Conservation (phyloP, 2,888 invertebrate genomes). For the Scaptomyza polygonia region DNA sequence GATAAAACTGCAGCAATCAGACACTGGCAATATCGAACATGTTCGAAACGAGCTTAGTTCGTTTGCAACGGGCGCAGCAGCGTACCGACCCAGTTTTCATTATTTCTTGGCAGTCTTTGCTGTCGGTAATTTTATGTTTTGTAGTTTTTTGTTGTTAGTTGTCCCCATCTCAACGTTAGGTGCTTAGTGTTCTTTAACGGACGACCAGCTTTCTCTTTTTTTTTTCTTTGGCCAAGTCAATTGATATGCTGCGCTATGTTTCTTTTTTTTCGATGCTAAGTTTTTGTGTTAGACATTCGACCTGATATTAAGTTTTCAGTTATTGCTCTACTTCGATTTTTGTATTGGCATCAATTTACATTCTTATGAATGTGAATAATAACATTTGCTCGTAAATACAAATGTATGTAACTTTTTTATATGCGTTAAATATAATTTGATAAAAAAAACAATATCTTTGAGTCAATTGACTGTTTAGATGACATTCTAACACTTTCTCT, state of each 20-base stretch:
- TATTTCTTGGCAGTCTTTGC: slow-evolving; percentile 53
- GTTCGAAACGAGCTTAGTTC: slow-evolving; percentile 28
- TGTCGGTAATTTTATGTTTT: slow-evolving; percentile 42
- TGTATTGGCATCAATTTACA: no score
- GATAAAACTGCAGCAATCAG: slow-evolving; percentile 12
- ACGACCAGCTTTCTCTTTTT: slow-evolving; percentile 70
- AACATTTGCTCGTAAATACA: background rate
- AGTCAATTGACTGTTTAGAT: slow-evolving; percentile 29
- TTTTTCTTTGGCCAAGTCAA: slow-evolving; percentile 71
- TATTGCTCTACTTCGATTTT: slow-evolving; percentile 36
- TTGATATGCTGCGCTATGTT: slow-evolving; percentile 69
- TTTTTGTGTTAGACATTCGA: slow-evolving; percentile 25
- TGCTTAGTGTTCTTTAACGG: slow-evolving; percentile 70
- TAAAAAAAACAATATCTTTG: slow-evolving; percentile 18
- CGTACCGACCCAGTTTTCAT: slow-evolving; percentile 74
- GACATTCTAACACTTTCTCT: slow-evolving; percentile 29
- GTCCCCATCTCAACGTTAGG: slow-evolving; percentile 58
- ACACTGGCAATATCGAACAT: slow-evolving; percentile 25
- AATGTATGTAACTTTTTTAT: background rate
- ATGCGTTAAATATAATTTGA: background rate
- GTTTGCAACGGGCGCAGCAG: slow-evolving; percentile 31
- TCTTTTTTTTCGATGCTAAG: slow-evolving; percentile 32
- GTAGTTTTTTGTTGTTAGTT: slow-evolving; percentile 37
- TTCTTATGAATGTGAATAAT: background rate
- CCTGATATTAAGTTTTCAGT: slow-evolving; percentile 46